Evolutionary conservation across 2,113 vertebrate genomes (phyloP).

Genomic region (Octodon degus): DNA sequence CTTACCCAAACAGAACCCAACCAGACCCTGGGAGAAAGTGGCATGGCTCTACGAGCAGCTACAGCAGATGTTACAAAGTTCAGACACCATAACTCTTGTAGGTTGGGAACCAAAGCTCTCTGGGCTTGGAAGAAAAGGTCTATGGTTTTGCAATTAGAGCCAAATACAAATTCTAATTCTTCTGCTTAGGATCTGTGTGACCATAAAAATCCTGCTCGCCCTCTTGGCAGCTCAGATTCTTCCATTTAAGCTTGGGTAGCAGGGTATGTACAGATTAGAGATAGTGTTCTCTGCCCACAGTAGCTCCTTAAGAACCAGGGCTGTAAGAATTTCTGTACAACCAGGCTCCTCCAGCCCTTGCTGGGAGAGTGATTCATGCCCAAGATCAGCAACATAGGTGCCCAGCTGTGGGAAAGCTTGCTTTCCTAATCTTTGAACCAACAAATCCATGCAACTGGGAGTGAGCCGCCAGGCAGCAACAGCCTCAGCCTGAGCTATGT

Average conservation of each 20-base stretch:
- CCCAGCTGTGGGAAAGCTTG: not conserved
- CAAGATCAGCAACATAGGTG: not conserved
- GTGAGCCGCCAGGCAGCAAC: not conserved
- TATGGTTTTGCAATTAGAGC: constrained; percentile 21
- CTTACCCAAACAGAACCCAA: not conserved
- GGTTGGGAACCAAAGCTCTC: not conserved
- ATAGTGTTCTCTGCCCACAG: not conserved
- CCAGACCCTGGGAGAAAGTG: not conserved
- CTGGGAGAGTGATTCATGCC: not conserved
- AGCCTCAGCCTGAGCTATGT: not conserved
- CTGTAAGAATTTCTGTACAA: constrained; percentile 12
- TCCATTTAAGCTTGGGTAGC: constrained; percentile 11
- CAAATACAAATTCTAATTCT: not conserved
- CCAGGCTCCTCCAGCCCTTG: not conserved
- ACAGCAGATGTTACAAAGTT: not conserved
- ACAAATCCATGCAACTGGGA: not conserved
- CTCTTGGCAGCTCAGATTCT: not conserved
- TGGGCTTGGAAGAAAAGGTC: not conserved
- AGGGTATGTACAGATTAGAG: not conserved
- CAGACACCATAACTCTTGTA: not conserved
- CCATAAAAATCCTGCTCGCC: not conserved
- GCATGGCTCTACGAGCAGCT: not conserved
- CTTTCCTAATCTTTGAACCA: not conserved
- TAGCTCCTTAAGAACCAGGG: not conserved
- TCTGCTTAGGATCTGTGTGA: not conserved